These are phyloP conservation scores for Ahaetulla prasina DNA, from an alignment of 2,113 vertebrate species.

Conservation along the genomic window DNA sequence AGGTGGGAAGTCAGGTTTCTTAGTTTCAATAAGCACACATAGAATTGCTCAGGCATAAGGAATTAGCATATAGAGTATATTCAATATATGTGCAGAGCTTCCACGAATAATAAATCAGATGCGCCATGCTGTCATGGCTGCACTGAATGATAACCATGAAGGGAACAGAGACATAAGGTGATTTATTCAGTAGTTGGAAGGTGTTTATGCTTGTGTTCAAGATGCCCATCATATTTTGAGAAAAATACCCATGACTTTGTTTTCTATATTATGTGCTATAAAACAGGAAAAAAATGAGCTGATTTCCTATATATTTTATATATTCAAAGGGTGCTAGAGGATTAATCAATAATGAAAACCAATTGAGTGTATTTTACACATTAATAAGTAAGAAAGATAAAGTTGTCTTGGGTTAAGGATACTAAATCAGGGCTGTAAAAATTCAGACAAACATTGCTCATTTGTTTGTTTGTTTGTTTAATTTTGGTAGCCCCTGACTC, in stretches of 20 bases:
- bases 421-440: neutral
- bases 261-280: neutral
- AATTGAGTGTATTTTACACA: neutral
- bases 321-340: neutral
- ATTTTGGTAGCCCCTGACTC: neutral
- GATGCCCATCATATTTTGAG: neutral
- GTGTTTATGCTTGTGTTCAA: neutral
- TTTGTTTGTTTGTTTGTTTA: neutral
- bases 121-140: neutral
- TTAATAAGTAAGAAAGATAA: neutral
- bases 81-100: constrained; percentile 5
- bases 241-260: neutral
- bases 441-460: neutral
- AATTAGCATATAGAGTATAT: constrained; percentile 24
- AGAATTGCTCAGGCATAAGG: constrained; percentile 3
- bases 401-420: neutral
- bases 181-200: neutral
- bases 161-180: neutral
- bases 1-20: constrained; percentile 7
- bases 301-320: neutral
- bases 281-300: neutral
- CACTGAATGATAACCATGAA: constrained; percentile 11
- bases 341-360: neutral
- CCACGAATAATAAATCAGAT: constrained; percentile 24
- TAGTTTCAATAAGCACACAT: constrained; percentile 3